Conservation (phyloP, 30 jellyfish, hydroid and myxozoan species). For the Catostylus mosaicus region DNA sequence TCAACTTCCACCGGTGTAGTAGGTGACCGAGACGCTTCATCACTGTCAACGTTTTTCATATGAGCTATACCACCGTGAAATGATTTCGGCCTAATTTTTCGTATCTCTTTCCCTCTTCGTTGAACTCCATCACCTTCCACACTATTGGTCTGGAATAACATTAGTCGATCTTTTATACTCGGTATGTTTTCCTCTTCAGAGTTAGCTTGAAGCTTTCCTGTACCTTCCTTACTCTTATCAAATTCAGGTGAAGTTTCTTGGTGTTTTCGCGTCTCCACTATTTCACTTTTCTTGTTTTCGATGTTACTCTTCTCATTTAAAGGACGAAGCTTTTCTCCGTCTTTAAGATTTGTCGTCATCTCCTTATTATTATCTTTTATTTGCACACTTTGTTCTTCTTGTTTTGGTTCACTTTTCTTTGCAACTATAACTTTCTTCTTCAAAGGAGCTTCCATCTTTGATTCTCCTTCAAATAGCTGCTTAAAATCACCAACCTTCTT, state of each 20-base stretch:
- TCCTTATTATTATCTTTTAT: not conserved
- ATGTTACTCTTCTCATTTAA: not conserved
- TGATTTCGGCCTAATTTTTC: conserved; percentile 54
- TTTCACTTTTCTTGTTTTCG: not conserved
- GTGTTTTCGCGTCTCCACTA: not conserved
- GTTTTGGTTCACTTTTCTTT: not conserved
- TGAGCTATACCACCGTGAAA: conserved; percentile 21
- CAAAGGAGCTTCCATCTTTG: not conserved
- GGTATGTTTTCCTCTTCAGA: conserved; percentile 45
- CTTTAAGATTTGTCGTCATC: too few species aligned
- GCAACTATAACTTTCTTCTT: conserved; percentile 17
- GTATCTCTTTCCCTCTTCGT: conserved; percentile 2
- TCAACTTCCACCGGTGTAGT: not conserved
- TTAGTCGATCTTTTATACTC: conserved; percentile 55
- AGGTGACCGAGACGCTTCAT: not conserved
- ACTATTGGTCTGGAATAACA: conserved; percentile 35
- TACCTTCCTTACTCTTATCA: not conserved
- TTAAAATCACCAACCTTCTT: conserved; percentile 39
- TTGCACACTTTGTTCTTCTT: not conserved
- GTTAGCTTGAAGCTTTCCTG: not conserved
- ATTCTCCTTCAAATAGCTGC: conserved; percentile 28
- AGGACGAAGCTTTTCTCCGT: not conserved
- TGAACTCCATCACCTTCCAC: not conserved
- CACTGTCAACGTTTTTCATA: not conserved
- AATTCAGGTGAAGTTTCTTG: not conserved